Base-by-base conservation (phyloP, 2,888 invertebrate genomes). In the Polymixis flavicincta region DNA sequence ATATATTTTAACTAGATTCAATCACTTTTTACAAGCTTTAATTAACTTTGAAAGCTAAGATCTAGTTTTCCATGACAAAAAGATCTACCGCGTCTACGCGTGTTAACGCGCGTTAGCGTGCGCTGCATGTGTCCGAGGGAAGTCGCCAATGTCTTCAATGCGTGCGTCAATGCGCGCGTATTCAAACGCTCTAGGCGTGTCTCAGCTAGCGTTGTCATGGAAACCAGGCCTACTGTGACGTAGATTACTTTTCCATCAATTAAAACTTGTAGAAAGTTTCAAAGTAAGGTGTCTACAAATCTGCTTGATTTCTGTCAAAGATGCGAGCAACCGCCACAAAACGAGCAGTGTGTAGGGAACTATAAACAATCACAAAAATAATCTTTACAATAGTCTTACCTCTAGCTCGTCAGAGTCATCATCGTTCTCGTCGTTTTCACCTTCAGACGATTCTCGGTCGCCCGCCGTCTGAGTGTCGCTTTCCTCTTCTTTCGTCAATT, bases 401-500 rank as follows among this genome's bases (percentile, higher is more conserved):
- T 97, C 97, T 83, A 97, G 95, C 87, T 97, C 97, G 83, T 98
- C 98, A 65, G 97, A 97, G 86, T 97, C 98, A 73, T 97, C 97
- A 74, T 97, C 97, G 85, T 97, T 97, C 48, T 97, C 97, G 78
- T 97, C 97, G 89, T 97, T 97, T 90, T 97, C 97, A 65, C 96
- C 96, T 80, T 97, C 97, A 64, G 97, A 95, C 65, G 97, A 96
- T 82, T 97, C 97, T 83, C 95, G 94, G 77, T 97, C 97, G 68
- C 92, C 92, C 45, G 92, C 94, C 64, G 92, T 91, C 82, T 93
- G 86, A 68, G 87, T 88, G 75, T 93, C 92, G 82, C 89, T 92
- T 37, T 93, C 92, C 42, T 93, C 93, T 45, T 93, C 92, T 84
- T 89, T 92, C 37, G 83, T 78, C 50, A 78, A 74, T 76, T 92